A percentile compares a stretch with the other conserved stretches of the same genome.
Conservation (phyloP, 2,888 invertebrate genomes). For the Drosophila gaucha region DNA sequence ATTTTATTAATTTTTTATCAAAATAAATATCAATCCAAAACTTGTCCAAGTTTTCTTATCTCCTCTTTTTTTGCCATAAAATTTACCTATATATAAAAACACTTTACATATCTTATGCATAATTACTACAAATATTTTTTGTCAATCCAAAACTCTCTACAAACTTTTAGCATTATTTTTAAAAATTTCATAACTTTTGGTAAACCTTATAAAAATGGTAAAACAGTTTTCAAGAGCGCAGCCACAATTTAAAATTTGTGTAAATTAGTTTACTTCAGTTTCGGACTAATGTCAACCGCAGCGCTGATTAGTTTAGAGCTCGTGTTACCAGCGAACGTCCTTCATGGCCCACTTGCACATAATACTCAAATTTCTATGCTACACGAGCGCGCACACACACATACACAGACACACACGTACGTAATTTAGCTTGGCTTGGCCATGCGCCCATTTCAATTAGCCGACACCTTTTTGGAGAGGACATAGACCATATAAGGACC, state of each 20-base stretch:
- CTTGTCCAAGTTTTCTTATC: no score
- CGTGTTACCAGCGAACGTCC: constrained; percentile 29
- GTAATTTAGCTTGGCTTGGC: constrained; percentile 16
- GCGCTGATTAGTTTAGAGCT: constrained; percentile 34
- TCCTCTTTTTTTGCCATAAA: no score
- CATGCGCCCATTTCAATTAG: constrained; percentile 67
- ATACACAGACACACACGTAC: constrained; percentile 1
- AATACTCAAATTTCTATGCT: constrained; percentile 61
- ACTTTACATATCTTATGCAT: no score
- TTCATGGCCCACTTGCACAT: constrained; percentile 60
- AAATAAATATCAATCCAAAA: no score
- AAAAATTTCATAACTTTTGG: neutral
- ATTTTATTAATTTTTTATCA: no score
- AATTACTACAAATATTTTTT: no score
- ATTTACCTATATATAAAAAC: no score
- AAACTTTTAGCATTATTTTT: neutral
- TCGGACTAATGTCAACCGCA: constrained; percentile 20
- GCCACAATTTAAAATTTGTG: neutral
- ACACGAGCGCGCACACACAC: neutral
- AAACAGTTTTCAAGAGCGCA: neutral
- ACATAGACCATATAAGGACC: constrained; percentile 6
- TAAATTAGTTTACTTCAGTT: constrained; percentile 1
- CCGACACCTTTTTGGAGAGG: constrained; percentile 51
- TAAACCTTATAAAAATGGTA: neutral
- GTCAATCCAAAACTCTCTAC: neutral